Percentiles rank a stretch among this genome's conserved stretches.
Evolutionary conservation across 2,888 invertebrate genomes (phyloP).

Genomic region (Hirtodrosophila cameraria): DNA sequence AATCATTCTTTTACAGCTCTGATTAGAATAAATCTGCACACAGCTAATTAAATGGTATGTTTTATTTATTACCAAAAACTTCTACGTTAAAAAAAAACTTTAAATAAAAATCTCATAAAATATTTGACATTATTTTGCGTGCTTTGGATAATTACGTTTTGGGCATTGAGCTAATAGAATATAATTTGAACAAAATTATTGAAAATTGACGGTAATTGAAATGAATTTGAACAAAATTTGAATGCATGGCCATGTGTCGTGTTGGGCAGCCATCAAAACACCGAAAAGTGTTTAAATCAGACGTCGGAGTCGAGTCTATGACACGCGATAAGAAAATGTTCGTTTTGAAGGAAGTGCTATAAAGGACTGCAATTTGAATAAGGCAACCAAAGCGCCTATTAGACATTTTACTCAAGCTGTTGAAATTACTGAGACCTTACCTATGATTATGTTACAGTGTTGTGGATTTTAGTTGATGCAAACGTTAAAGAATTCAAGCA

Average conservation of each 20-base stretch:
- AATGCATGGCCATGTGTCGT: slow-evolving; percentile 68
- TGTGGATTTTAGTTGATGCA: slow-evolving; percentile 45
- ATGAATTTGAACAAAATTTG: slow-evolving; percentile 78
- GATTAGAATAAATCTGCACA: too few relatives aligned
- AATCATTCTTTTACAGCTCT: too few relatives aligned
- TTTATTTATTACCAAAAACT: too few relatives aligned
- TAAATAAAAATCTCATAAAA: neutral
- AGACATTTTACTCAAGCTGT: slow-evolving; percentile 66
- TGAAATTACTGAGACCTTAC: slow-evolving; percentile 58
- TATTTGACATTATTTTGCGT: slow-evolving; percentile 11
- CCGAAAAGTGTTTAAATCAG: slow-evolving; percentile 63
- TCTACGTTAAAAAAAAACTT: too few relatives aligned
- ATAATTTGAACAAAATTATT: slow-evolving; percentile 77
- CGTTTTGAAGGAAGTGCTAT: neutral
- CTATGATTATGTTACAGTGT: slow-evolving; percentile 59
- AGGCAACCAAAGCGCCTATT: slow-evolving; percentile 43
- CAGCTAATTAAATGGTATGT: too few relatives aligned
- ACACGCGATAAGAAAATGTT: slow-evolving; percentile 58
- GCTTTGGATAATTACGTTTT: slow-evolving; percentile 49
- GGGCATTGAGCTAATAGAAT: slow-evolving; percentile 62
- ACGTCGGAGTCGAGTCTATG: slow-evolving; percentile 29
- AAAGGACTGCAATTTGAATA: slow-evolving; percentile 49
- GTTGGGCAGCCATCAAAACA: slow-evolving; percentile 63
- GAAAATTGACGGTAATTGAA: slow-evolving; percentile 80
- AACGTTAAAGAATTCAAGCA: neutral